Base-by-base conservation (phyloP, 2,888 invertebrate genomes). In the Peribatodes rhomboidaria region DNA sequence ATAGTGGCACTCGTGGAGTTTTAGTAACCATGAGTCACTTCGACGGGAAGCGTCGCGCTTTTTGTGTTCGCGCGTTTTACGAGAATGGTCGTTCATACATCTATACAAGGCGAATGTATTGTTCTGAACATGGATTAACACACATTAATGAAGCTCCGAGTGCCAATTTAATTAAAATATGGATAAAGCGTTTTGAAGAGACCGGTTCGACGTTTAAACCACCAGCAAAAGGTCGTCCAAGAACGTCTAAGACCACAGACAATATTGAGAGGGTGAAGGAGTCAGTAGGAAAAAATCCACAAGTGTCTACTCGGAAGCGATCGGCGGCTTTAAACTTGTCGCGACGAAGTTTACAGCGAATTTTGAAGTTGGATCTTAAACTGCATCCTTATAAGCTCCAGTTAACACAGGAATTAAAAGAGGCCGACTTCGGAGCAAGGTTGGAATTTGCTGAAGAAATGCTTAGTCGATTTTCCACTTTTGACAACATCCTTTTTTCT, bases 331-430 rank as follows among this genome's bases (percentile, higher is more conserved):
- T 58, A 16, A 7, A 31, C 14, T 11, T 53, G 2, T 53, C 53
- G 13, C 53, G 58, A 53, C 39, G 47, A 58, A 54, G 54, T 49
- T 64, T 58, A 31, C 63, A 58, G 27, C 58, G 46, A 64, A 58
- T 64, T 64, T 57, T 57, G 37, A 57, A 57, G 11, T 57, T 56
- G 46, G 58, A 66, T 66, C 58, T 66, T 58, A 58, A 58, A 58
- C 47, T 61, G 50, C 61, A 61, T 61, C 61, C 58, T 22, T 66
- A 58, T 22, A 61, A 58, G 58, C 54, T 61, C 11, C 58, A 44
- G 4, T 11, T 20, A 44, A 1, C 4, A 2, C 13, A 20, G n/a
- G 39, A 39, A 39, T 14, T 39, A 14, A 39, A 39, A 14, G n/a
- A 2, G 2, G 6, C 2, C 6, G 27, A 35, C 9, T 35, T 35